Percentiles rank a stretch among this genome's conserved stretches.
phyloP scores from a whole-genome alignment of 2,888 invertebrate species.

The Platycheirus rosarum region DNA sequence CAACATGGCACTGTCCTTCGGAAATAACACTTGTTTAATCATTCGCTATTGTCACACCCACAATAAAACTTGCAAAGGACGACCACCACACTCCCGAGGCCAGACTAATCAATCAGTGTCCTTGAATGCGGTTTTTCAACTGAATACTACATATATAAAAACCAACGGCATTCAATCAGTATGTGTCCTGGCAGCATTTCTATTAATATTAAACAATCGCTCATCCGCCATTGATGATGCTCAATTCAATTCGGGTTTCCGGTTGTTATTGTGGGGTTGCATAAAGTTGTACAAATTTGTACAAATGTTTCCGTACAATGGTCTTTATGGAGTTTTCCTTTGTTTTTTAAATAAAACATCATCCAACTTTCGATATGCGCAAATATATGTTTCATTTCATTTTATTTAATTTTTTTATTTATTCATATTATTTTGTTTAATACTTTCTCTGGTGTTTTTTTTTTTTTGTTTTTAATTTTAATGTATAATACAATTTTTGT shows the following conservation, averaged over 20 bases:
- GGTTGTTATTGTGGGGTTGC: conserved; percentile 3
- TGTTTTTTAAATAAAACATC: conserved; percentile 45
- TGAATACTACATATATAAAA: not conserved
- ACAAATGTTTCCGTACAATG: too few species aligned
- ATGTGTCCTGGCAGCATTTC: conserved; percentile 22
- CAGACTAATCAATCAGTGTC: conserved; percentile 62
- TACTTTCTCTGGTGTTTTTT: conserved; percentile 28
- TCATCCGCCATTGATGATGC: conserved; percentile 22
- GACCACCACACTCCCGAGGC: not conserved
- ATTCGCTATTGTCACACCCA: conserved; percentile 29
- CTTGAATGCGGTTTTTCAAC: conserved; percentile 37
- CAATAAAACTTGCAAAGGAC: conserved; percentile 38
- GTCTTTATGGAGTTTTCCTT: not conserved
- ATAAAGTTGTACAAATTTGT: too few species aligned
- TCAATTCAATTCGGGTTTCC: conserved; percentile 27
- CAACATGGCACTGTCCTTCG: conserved; percentile 8
- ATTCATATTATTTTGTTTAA: conserved; percentile 39
- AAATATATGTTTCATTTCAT: conserved; percentile 66
- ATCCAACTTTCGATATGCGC: conserved; percentile 66
- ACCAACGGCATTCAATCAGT: conserved; percentile 36
- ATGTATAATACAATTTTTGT: conserved; percentile 67
- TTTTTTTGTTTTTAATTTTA: conserved; percentile 30
- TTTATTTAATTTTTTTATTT: conserved; percentile 32
- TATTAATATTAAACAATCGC: conserved; percentile 43
- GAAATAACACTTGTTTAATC: conserved; percentile 39